Percentiles rank a stretch among this genome's conserved stretches.
Evolutionary conservation across 2,113 vertebrate genomes (phyloP).

Genomic region (Lasiurus cinereus): DNA sequence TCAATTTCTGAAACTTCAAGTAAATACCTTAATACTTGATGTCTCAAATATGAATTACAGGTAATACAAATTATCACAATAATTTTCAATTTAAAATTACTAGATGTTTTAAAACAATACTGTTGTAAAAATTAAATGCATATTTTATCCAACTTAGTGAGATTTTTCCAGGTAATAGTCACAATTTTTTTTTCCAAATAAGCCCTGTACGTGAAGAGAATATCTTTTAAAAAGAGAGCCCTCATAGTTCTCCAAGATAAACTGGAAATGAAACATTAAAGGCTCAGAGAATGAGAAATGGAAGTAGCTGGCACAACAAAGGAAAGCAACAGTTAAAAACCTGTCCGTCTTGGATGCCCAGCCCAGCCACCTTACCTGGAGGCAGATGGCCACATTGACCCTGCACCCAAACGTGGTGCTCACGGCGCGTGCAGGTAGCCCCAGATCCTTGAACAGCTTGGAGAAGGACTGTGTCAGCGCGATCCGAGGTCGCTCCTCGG

Average conservation of each 20-base stretch:
- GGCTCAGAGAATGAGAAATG: not conserved
- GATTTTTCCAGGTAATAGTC: not conserved
- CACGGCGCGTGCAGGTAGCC: conserved; percentile 95
- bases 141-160: not conserved
- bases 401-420: conserved; percentile 99
- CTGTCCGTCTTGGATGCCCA: not conserved
- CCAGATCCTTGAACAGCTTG: conserved; percentile 97
- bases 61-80: not conserved
- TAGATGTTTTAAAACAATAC: not conserved
- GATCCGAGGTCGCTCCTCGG: conserved; percentile 96
- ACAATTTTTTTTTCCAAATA: not conserved
- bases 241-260: not conserved
- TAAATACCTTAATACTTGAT: not conserved
- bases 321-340: not conserved
- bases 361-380: conserved; percentile 91
- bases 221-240: not conserved
- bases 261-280: not conserved
- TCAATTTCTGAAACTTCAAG: not conserved
- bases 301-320: not conserved
- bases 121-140: not conserved
- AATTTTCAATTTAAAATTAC: not conserved
- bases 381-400: conserved; percentile 96
- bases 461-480: conserved; percentile 96
- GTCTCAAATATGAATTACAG: not conserved
- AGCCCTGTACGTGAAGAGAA: not conserved